Percentiles rank a stretch among this genome's conserved stretches.
Conservation (phyloP, 2,888 invertebrate genomes). For the Pyrochroa serraticornis region DNA sequence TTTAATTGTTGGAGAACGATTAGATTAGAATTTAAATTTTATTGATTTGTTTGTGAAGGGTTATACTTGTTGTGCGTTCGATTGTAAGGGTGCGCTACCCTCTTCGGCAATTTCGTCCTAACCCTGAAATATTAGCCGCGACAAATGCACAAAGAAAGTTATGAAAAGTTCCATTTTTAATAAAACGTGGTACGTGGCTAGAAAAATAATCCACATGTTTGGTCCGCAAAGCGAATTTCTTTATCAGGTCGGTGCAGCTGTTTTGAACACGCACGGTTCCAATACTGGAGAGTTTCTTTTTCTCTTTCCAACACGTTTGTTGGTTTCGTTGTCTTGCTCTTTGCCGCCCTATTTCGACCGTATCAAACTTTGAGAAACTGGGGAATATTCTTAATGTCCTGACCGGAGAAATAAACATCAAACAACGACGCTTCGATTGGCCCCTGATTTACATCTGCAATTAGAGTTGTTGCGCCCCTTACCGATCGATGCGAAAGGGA, state of each 20-base stretch:
- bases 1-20: too few relatives aligned
- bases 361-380: constrained; percentile 22
- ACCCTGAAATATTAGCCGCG: not conserved
- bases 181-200: not conserved
- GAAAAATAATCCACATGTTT: constrained; percentile 3
- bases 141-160: not conserved
- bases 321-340: not conserved
- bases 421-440: constrained; percentile 13
- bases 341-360: constrained; percentile 11
- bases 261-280: constrained; percentile 17
- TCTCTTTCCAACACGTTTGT: constrained; percentile 1
- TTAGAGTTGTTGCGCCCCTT: not conserved
- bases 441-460: constrained; percentile 13
- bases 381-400: constrained; percentile 20
- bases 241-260: constrained; percentile 24
- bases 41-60: too few relatives aligned
- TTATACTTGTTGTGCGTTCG: too few relatives aligned
- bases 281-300: constrained; percentile 1
- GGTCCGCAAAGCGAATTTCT: constrained; percentile 22
- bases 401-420: constrained; percentile 20
- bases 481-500: not conserved
- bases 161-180: not conserved
- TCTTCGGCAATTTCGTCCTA: too few relatives aligned
- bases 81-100: too few relatives aligned
- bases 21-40: too few relatives aligned